Evolutionary conservation across 2,888 invertebrate genomes (phyloP), one percentile per base, ranked within the genome.

Genomic region (Nebria salina): DNA sequence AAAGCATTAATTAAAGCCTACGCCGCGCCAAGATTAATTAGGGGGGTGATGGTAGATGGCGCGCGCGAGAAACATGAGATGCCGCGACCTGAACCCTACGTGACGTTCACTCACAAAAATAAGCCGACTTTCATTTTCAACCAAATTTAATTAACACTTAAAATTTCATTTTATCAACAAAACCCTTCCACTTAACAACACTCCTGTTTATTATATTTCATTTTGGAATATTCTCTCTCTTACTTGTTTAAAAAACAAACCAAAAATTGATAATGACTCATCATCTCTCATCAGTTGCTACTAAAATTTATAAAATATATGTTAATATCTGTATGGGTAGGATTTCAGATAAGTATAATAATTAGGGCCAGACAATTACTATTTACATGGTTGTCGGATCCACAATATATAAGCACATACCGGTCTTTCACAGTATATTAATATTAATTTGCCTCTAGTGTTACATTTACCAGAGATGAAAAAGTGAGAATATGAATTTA

Each of bases 1-100:
- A 79, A 79, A 79, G 77, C 79, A 79, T 79, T 79, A 79, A 79
- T 79, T 73, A 79, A 74, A 73, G 74, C 34, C 73, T 77, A 68
- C 43, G 34, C 66, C 13, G 42, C 15, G 72, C 13, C 72, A 74
- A 79, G 79, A 79, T 79, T 79, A 79, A 79, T 79, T 79, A 79
- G 74, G 20, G 7, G 6, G 20, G 34, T 41, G 42, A 25, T 41
- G 66, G n/a, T 43, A 11, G 20, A 34, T 72, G 77, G 68, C 26
- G 54, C 42, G 41, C 68, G 26, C 66, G 76, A 25, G 76, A 15
- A 42, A 65, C 76, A 13, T 73, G 73, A 73, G 73, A 73, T 15
- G n/a, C 43, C n/a, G 11, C 73, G 70, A 70, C 70, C 70, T 70
- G 70, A 25, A 66, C 66, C 15, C 34, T 25, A 70, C 70, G 11